These are phyloP conservation scores for Gymnoscelis rufifasciata DNA, from an alignment of 2,888 invertebrate genomes.

Conservation along the genomic window DNA sequence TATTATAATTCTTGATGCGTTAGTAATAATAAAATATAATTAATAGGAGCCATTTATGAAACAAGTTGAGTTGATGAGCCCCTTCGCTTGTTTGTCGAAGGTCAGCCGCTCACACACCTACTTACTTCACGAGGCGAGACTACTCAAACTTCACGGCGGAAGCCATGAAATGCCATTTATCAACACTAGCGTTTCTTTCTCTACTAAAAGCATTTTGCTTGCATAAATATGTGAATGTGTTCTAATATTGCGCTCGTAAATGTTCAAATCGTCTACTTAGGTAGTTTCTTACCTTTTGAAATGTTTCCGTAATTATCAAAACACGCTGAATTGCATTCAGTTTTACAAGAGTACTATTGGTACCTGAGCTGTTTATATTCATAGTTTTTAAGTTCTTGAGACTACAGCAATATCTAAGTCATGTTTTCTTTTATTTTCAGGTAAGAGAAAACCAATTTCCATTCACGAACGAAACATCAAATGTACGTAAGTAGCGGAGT, in stretches of 20 bases:
- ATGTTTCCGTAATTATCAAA: too few relatives aligned
- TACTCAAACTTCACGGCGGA: not conserved
- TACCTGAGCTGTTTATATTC: too few relatives aligned
- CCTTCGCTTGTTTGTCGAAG: constrained; percentile 62
- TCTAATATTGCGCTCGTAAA: too few relatives aligned
- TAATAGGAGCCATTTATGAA: constrained; percentile 51
- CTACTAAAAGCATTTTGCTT: too few relatives aligned
- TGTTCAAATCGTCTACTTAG: too few relatives aligned
- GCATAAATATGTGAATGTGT: too few relatives aligned
- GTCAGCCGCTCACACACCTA: constrained; percentile 60
- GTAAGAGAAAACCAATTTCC: constrained; percentile 46
- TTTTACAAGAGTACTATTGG: too few relatives aligned
- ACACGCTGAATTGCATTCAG: too few relatives aligned
- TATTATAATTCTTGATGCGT: constrained; percentile 32
- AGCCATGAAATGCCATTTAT: not conserved
- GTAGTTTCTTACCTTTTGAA: too few relatives aligned
- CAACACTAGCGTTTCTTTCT: too few relatives aligned
- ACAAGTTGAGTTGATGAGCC: constrained; percentile 58
- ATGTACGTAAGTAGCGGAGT: constrained; percentile 4
- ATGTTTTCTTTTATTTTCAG: constrained; percentile 40
- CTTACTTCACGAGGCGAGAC: constrained; percentile 37
- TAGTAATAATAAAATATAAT: constrained; percentile 40
- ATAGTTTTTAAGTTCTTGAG: too few relatives aligned
- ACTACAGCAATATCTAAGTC: too few relatives aligned
- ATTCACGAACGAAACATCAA: constrained; percentile 9